Evolutionary conservation across 2,113 vertebrate species (phyloP), one percentile per base, ranked within the genome.

Genomic region (Dunckerocampus dactyliophorus): DNA sequence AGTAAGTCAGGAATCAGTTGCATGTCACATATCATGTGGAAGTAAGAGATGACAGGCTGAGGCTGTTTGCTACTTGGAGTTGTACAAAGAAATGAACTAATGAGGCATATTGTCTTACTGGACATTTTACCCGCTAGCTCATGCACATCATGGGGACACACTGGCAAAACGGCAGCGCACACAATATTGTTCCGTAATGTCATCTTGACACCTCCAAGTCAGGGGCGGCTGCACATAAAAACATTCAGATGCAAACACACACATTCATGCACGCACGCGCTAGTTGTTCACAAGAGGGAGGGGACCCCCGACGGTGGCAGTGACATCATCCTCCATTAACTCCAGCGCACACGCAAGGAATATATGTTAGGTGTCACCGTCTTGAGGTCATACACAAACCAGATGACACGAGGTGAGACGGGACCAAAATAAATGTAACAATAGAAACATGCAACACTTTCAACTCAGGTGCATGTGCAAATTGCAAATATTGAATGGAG

Each of bases 241-340:
- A 63, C 46, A 67, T 31, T 47, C 48, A 60, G 20, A 60, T 3
- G 4, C 49, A 55, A 43, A 57, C 31, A 50, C 62, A 67, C 63
- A 20, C 34, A 63, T 45, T 62, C 62, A 60, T 61, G 78, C 72
- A 67, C 54, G 59, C 66, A 58, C 63, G 79, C 72, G 65, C 51
- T 61, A 63, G 76, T 74, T 72, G 65, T 68, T 69, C 65, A 71
- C 54, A 67, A 62, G 37, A 79, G 62, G 37, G 22, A 65, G 69
- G 46, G 62, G 57, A 62, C 54, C 62, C 77, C 81, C 9, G 20
- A 28, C 74, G 71, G 85, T 51, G 77, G 17, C 6, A 47, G 75
- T 67, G 78, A 73, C 76, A 81, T 52, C 65, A 76, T 81, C 77
- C 75, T 72, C 69, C 79, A 85, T 85, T 83, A 79, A 69, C 75